Evolutionary conservation across 2,113 vertebrate species (phyloP).

Genomic region (Melanerpes formicivorus): DNA sequence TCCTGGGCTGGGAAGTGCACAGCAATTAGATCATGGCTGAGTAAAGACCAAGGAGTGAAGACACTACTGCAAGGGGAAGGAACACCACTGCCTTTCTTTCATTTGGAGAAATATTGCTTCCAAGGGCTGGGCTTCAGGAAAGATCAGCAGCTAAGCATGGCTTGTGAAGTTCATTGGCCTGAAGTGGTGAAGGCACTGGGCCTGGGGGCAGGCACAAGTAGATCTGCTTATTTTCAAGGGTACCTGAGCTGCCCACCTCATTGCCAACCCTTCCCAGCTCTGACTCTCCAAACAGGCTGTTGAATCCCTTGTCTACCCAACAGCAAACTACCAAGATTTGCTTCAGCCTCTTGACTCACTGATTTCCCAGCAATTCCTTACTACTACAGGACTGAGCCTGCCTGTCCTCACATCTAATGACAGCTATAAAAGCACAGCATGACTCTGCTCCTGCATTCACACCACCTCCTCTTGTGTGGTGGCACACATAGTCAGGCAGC

Average conservation of each 20-base stretch:
- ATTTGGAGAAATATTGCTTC: neutral
- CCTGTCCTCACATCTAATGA: neutral
- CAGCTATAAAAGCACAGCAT: neutral
- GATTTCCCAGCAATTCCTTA: neutral
- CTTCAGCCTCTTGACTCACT: neutral
- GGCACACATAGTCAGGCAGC: neutral
- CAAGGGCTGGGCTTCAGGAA: neutral
- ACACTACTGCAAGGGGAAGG: neutral
- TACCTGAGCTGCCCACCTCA: neutral
- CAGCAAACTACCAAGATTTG: neutral
- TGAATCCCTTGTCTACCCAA: neutral
- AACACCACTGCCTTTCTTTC: neutral
- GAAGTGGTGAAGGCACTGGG: neutral
- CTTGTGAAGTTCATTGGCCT: neutral
- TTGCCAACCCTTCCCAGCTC: neutral
- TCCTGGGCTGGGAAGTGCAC: neutral
- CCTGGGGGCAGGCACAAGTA: neutral
- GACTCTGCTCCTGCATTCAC: neutral
- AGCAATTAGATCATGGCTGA: neutral
- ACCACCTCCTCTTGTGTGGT: neutral
- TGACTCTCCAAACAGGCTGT: neutral
- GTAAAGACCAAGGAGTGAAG: neutral
- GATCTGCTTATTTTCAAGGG: neutral
- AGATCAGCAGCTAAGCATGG: neutral
- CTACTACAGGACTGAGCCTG: rapidly evolving